Evolutionary conservation across 2,113 vertebrate species (phyloP), one percentile per base, ranked within the genome.

Genomic region (Mormyrus lacerda): DNA sequence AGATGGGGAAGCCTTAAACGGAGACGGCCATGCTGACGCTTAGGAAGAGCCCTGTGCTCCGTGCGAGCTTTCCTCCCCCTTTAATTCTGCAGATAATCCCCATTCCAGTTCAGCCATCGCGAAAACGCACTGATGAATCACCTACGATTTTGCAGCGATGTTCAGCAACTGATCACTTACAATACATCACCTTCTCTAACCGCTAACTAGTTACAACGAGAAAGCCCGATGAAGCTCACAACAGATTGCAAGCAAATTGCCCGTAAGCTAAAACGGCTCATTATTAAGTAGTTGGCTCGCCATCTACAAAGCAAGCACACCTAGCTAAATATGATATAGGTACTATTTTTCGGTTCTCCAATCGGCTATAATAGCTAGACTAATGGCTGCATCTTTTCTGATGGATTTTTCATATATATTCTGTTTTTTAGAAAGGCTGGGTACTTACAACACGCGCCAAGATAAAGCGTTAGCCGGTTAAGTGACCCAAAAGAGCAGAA

Each of bases 381-480:
- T 76, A 19, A 76, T 39, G 69, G 13, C 69, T 39, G 31, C 1
- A 39, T 39, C 69, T 13, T 44, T 35, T 45, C 6, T 42, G 79
- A 2, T 19, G 31, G 69, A 83, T 44, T 83, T 24, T 44, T 24
- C 42, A 19, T 9, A 13, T 47, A 24, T 19, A 9, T 44, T 15
- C n/a, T n/a, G n/a, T n/a, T 65, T 53, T 82, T 10, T 83, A 13
- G 7, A 83, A 45, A 83, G 8, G 44, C 82, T 45, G n/a, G 58
- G 65, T 82, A 89, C 88, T 89, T 89, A 89, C 88, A 44, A 50
- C 76, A 21, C 13, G 83, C 73, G 7, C 69, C 45, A n/a, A 39
- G 85, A 86, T 89, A 89, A 89, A 21, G 31, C 11, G 58, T 2
- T 83, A 73, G 48, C 27, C 55, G 50, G 31, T 69, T 61, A 47